Evolutionary conservation across 2,888 invertebrate genomes (phyloP).

Genomic region (Tetanocera ferruginea): DNA sequence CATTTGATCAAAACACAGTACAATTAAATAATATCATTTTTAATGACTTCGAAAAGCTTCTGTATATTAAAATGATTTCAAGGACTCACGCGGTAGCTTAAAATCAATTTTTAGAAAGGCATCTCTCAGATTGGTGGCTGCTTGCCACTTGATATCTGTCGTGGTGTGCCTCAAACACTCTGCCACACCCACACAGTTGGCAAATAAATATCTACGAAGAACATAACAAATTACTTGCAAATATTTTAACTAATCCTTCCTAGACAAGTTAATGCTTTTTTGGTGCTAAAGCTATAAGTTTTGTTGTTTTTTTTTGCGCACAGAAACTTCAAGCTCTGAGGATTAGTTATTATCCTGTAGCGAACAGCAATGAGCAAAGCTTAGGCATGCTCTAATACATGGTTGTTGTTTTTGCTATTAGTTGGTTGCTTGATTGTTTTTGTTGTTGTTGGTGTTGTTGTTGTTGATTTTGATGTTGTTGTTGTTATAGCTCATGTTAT

Average conservation of each 20-base stretch:
- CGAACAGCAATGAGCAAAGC: neutral
- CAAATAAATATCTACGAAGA: conserved; percentile 23
- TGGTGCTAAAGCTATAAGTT: neutral
- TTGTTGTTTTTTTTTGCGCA: conserved; percentile 3
- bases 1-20: too few relatives aligned
- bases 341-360: conserved; percentile 31
- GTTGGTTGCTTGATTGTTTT: neutral
- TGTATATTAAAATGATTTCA: too few relatives aligned
- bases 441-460: neutral
- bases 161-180: neutral
- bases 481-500: neutral
- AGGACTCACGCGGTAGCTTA: neutral
- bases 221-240: conserved; percentile 63
- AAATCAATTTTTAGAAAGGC: neutral
- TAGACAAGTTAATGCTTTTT: conserved; percentile 1
- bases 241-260: conserved; percentile 62
- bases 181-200: neutral
- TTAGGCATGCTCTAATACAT: neutral
- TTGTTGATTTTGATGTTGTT: neutral
- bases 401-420: too few relatives aligned
- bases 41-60: neutral
- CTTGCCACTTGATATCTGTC: neutral
- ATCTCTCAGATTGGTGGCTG: too few relatives aligned
- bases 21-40: neutral
- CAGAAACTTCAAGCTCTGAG: conserved; percentile 7